Conservation (phyloP, 2,888 invertebrate species). For the Dyspetes luteomarginatus region DNA sequence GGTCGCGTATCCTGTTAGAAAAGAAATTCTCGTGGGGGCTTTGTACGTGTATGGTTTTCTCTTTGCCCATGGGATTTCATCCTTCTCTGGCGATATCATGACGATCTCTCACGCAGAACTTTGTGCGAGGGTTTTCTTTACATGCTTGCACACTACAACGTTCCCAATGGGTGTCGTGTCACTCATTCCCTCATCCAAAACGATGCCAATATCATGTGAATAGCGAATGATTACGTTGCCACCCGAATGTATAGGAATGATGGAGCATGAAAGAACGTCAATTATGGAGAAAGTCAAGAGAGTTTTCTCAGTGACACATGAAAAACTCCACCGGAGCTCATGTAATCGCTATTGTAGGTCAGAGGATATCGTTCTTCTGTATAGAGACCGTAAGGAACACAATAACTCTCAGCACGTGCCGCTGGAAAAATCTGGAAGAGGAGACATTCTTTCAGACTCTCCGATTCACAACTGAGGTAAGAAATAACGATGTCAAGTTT, state of each 20-base stretch:
- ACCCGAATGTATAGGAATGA: neutral
- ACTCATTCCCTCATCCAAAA: neutral
- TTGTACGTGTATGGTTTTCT: too few species aligned
- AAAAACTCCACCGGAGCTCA: neutral
- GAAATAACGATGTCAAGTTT: neutral
- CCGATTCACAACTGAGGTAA: neutral
- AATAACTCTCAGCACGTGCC: neutral
- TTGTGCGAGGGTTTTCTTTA: neutral
- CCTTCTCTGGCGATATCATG: neutral
- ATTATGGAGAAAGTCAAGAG: neutral
- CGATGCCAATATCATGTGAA: neutral
- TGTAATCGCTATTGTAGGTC: too few species aligned
- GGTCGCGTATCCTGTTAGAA: neutral
- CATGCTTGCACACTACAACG: neutral
- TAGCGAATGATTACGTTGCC: neutral
- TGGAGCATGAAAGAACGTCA: neutral
- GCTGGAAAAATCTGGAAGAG: neutral
- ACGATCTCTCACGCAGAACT: conserved; percentile 4
- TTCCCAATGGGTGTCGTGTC: neutral
- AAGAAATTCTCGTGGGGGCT: too few species aligned
- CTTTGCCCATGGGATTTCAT: conserved; percentile 8
- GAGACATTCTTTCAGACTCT: neutral
- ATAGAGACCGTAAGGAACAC: neutral
- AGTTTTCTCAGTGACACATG: neutral
- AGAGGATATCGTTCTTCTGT: too few species aligned